A percentile compares a stretch with the other conserved stretches of the same genome.
Evolutionary conservation across 2,888 invertebrate species (phyloP).

Genomic region (Augiades crinisus): DNA sequence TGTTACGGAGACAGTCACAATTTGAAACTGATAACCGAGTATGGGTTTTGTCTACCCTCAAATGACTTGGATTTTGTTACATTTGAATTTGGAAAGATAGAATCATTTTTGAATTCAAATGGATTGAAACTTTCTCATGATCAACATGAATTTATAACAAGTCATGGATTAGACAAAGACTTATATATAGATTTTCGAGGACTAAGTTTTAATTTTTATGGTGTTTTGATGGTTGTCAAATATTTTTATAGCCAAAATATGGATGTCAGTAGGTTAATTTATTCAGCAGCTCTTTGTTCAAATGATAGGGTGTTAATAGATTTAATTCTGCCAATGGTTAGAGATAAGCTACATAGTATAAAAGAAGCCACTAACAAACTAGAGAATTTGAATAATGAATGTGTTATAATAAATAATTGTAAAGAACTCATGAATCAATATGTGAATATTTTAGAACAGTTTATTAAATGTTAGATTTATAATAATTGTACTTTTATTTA

Average conservation of each 20-base stretch:
- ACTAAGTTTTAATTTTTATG: slow-evolving; percentile 85
- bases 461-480: slow-evolving; percentile 71
- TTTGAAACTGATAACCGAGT: slow-evolving; percentile 90
- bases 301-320: slow-evolving; percentile 60
- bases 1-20: slow-evolving; percentile 93
- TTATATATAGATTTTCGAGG: slow-evolving; percentile 84
- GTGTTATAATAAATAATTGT: slow-evolving; percentile 67
- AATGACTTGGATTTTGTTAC: slow-evolving; percentile 86
- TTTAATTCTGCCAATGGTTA: slow-evolving; percentile 61
- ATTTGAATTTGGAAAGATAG: slow-evolving; percentile 80
- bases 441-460: slow-evolving; percentile 71
- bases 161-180: slow-evolving; percentile 81
- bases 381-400: slow-evolving; percentile 44
- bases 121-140: slow-evolving; percentile 72
- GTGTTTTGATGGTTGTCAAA: slow-evolving; percentile 68
- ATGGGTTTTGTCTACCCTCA: slow-evolving; percentile 89
- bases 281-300: slow-evolving; percentile 69
- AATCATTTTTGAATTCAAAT: slow-evolving; percentile 56
- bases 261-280: slow-evolving; percentile 67
- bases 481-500: slow-evolving; percentile 10
- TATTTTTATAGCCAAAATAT: slow-evolving; percentile 62
- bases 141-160: slow-evolving; percentile 83
- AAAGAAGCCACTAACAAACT: slow-evolving; percentile 55
- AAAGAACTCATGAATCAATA: slow-evolving; percentile 69
- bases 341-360: slow-evolving; percentile 49